Conservation (phyloP, 2,888 invertebrate genomes). For the Thyatira batis region DNA sequence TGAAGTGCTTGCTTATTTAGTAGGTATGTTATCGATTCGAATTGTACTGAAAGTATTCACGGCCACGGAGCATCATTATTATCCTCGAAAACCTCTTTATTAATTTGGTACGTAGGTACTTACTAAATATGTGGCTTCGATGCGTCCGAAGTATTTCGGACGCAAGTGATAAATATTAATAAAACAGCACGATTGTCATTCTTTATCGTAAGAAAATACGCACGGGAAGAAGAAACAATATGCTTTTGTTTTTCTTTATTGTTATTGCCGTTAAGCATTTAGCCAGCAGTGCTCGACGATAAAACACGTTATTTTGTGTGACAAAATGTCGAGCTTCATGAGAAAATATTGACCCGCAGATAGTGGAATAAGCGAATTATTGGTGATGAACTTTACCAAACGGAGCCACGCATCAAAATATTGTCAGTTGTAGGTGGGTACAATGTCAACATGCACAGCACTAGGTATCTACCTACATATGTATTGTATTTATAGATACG, state of each 20-base stretch:
- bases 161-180: conserved; percentile 74
- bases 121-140: conserved; percentile 45
- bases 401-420: conserved; percentile 45
- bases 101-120: conserved; percentile 56
- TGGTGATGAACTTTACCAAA: conserved; percentile 54
- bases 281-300: conserved; percentile 66
- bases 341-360: conserved; percentile 81
- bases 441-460: conserved; percentile 29
- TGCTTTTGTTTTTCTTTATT: conserved; percentile 81
- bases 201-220: conserved; percentile 70
- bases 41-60: conserved; percentile 39
- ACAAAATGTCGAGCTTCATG: conserved; percentile 80
- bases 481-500: too few relatives aligned
- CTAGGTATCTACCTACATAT: too few relatives aligned
- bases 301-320: conserved; percentile 82
- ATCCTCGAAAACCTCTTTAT: conserved; percentile 44
- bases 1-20: conserved; percentile 26
- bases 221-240: conserved; percentile 68
- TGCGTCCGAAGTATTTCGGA: conserved; percentile 66
- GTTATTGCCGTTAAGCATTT: conserved; percentile 80
- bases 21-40: conserved; percentile 1
- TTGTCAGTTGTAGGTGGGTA: too few relatives aligned
- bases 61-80: conserved; percentile 24
- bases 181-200: conserved; percentile 69
- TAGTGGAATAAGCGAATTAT: conserved; percentile 79